Evolutionary conservation across 2,113 vertebrate species (phyloP).

Genomic region (Pteronura brasiliensis): DNA sequence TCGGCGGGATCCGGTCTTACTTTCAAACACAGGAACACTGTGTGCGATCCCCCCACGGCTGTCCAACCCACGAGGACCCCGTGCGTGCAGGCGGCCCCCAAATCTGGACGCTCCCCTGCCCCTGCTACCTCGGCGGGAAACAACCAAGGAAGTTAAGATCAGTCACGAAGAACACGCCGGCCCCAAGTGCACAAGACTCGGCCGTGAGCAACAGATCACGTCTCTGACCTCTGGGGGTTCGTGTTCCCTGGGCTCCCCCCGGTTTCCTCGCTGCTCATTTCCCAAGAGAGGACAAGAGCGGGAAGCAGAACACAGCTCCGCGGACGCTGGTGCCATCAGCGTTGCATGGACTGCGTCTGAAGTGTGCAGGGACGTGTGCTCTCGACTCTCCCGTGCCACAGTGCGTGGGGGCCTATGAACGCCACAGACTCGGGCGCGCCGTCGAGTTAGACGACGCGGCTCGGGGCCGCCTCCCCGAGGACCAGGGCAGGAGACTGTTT

Average conservation of each 20-base stretch:
- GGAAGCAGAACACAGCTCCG: neutral
- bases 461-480: neutral
- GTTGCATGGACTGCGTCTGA: rapidly evolving
- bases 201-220: rapidly evolving
- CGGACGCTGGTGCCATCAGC: neutral
- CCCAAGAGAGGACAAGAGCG: neutral
- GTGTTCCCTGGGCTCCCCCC: rapidly evolving
- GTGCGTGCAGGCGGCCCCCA: rapidly evolving
- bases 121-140: neutral
- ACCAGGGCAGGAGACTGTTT: neutral
- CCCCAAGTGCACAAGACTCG: neutral
- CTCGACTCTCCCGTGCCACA: rapidly evolving
- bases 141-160: too few species aligned
- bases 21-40: neutral
- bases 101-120: neutral
- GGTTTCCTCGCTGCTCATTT: neutral
- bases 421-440: rapidly evolving
- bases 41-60: rapidly evolving
- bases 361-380: neutral
- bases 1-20: rapidly evolving
- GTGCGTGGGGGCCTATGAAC: rapidly evolving
- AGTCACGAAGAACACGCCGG: rapidly evolving
- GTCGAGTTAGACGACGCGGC: rapidly evolving
- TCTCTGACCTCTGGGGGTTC: neutral
- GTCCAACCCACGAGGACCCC: neutral